Base-by-base conservation (phyloP, 2,113 vertebrate species). In the Thryonomys swinderianus region DNA sequence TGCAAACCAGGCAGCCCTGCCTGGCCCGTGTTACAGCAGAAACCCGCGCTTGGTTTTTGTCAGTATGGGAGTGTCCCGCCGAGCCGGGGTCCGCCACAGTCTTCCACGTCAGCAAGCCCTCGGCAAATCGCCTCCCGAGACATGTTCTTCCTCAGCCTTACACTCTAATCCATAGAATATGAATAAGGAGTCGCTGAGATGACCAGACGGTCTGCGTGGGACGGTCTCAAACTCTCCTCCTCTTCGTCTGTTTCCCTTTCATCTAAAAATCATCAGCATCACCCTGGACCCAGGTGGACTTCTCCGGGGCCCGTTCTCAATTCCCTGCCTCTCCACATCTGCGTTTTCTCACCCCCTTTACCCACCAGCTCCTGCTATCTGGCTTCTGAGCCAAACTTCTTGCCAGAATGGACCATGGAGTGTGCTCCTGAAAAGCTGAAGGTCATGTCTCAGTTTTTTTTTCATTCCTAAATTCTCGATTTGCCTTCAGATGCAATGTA, bases 1-100 rank as follows among this genome's bases (percentile, higher is more conserved):
- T 67, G 7, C 34, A 66, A 79, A 71, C 79, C 6, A 37, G 10
- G 16, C 21, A 53, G 27, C 55, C 16, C 18, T 12, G 25, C 8
- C 45, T 51, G 14, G 25, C 11, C 55, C 40, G n/a, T 2, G 21
- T 32, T 73, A 45, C 16, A 10, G 3, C 51, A 62, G 42, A 66
- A 90, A 42, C 12, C 0, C 9, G 21, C 10, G 8, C 40, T 81
- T 40, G 55, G n/a, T n/a, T 34, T 85, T 42, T n/a, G 45, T 66
- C 12, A 14, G n/a, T 21, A 2, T 32, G 27, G 32, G 25, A 25
- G 25, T 11, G 21, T 86, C 11, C 20, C 1, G 1, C 2, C 5
- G 3, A 83, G 11, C 32, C 3, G 13, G 25, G 2, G 0, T 57
- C 51, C n/a, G 11, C 4, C 14, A 16, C 1, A 10, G 48, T 34